Evolutionary conservation across 1,140 invertebrate species (phyloP).

Genomic region (Harlomillsia oculata): DNA sequence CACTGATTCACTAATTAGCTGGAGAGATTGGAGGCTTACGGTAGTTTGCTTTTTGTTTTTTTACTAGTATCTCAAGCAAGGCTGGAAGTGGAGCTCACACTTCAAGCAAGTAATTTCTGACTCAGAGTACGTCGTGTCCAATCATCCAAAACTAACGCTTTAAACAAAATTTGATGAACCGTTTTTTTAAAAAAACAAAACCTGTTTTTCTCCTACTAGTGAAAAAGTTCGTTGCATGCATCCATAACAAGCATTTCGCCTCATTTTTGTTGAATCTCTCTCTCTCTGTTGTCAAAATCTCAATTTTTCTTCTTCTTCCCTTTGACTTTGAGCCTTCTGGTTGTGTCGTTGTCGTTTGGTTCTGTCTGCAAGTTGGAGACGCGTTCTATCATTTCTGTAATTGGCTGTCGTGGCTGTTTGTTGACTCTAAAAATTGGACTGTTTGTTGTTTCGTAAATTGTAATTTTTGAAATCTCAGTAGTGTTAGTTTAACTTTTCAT

Average conservation of each 20-base stretch:
- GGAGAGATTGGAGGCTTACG: constrained; percentile 29
- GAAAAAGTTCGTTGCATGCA: too few species aligned
- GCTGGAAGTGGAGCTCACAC: constrained; percentile 87
- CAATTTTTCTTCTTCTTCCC: not conserved
- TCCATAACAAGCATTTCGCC: not conserved
- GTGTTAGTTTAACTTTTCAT: not conserved
- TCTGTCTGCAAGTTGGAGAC: too few species aligned
- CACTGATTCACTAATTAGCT: too few species aligned
- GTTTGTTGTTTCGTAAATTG: too few species aligned
- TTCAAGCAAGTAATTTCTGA: constrained; percentile 78
- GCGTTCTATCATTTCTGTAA: too few species aligned
- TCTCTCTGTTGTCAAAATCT: not conserved
- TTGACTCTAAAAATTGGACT: too few species aligned
- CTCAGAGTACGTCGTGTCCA: constrained; percentile 27
- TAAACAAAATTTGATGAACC: too few species aligned
- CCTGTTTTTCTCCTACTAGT: too few species aligned
- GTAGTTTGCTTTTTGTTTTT: constrained; percentile 23
- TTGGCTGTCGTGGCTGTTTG: too few species aligned
- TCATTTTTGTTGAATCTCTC: not conserved
- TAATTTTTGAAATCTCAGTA: too few species aligned
- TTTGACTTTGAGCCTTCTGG: not conserved
- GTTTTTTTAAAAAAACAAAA: too few species aligned
- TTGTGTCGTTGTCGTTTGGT: not conserved
- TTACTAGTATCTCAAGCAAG: constrained; percentile 51
- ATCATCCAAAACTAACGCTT: constrained; percentile 23